Evolutionary conservation across 2,113 vertebrate genomes (phyloP), one percentile per base, ranked within the genome.

Genomic region (Lethenteron camtschaticum): DNA sequence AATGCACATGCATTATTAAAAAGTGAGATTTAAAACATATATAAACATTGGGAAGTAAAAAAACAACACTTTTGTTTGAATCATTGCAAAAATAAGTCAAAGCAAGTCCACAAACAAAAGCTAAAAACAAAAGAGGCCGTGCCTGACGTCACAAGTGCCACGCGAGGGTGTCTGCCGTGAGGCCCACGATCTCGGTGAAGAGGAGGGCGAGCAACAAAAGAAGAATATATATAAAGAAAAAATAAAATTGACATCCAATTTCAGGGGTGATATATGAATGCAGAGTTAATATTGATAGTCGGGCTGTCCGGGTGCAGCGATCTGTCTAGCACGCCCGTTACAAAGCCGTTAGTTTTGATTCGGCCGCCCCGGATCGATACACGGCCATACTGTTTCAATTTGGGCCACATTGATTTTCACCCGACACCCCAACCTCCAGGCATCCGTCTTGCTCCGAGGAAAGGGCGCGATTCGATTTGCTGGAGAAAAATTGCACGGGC

Each of bases 241-340:
- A 41, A 41, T 41, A 41, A 66, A 66, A 66, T 24, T 66, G 63
- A 16, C 63, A 66, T 66, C 24, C 63, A n/a, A 11, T 66, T 66
- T n/a, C 63, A 66, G 63, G 24, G n/a, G n/a, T 66, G 63, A 66
- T 66, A n/a, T 66, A 66, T 66, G n/a, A 66, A 66, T 66, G 63
- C n/a, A 88, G 90, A 87, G 86, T 85, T 92, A 86, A 90, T 91
- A 96, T 96, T 89, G 90, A 96, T 96, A 90, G 86, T 95, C 95
- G 90, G 88, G 89, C 90, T 87, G 95, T 96, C 96, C 95, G 87
- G 91, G 90, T 89, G 95, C 90, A 96, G 89, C 87, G 91, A 87
- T 91, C 89, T 91, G 90, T 95, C 90, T 86, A 78, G 81, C 83
- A 80, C 84, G 91, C 89, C 87, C 87, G 89, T 96, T 96, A 96